phyloP scores from a whole-genome alignment of 2,888 invertebrate species.

The Cyaniris semiargus region DNA sequence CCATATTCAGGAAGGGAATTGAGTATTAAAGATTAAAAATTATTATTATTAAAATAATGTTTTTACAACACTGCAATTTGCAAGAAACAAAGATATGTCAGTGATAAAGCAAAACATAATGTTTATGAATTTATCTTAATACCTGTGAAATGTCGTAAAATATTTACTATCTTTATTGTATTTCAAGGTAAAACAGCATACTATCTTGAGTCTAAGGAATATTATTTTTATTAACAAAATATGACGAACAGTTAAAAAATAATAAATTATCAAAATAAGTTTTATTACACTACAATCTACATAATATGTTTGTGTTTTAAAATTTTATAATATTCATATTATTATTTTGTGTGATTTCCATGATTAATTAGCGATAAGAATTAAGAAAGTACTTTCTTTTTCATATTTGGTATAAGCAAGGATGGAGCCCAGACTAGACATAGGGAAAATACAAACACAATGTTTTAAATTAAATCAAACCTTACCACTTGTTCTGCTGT shows the following conservation, averaged over 20 bases:
- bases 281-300: too few species aligned
- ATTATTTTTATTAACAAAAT: too few species aligned
- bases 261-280: too few species aligned
- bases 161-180: neutral
- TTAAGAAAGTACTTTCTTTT: too few species aligned
- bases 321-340: too few species aligned
- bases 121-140: neutral
- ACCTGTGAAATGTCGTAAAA: neutral
- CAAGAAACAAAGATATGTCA: neutral
- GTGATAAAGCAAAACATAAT: neutral
- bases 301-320: too few species aligned
- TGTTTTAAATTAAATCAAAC: neutral
- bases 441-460: conserved; percentile 7
- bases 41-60: neutral
- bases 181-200: neutral
- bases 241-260: too few species aligned
- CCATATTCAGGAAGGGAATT: too few species aligned
- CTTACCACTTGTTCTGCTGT: conserved; percentile 96
- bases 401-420: too few species aligned
- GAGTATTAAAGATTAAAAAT: neutral
- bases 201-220: neutral
- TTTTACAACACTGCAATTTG: neutral
- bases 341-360: too few species aligned
- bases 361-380: too few species aligned
- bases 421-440: too few species aligned